Evolutionary conservation across 2,113 vertebrate species (phyloP).

Genomic region (Prinia subflava): DNA sequence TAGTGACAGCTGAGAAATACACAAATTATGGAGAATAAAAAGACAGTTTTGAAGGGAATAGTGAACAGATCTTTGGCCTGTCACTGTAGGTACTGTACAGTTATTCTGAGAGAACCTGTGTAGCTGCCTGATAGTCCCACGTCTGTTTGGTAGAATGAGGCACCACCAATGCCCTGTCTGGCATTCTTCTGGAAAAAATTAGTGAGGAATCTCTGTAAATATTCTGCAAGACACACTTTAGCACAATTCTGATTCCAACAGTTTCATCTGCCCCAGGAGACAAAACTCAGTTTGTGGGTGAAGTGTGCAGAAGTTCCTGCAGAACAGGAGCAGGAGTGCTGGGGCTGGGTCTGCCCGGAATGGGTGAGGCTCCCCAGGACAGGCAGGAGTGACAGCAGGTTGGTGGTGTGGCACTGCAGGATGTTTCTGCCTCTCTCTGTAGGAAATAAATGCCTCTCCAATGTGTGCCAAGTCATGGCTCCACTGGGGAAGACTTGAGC

Average conservation of each 20-base stretch:
- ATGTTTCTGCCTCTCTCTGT: background rate
- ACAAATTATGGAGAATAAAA: background rate
- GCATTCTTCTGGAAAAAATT: background rate
- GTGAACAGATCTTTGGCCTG: background rate
- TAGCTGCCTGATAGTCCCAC: background rate
- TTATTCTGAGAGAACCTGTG: background rate
- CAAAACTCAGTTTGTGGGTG: background rate
- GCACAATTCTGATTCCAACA: background rate
- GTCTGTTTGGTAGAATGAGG: background rate
- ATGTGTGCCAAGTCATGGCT: fast-evolving
- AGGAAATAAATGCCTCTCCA: background rate
- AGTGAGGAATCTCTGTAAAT: background rate
- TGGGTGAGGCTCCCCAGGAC: background rate
- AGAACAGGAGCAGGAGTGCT: background rate
- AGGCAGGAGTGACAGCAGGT: background rate
- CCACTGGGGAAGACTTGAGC: background rate
- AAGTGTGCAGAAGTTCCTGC: background rate
- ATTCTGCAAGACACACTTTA: background rate
- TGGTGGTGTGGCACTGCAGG: background rate
- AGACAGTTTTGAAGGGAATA: background rate
- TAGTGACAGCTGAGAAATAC: background rate
- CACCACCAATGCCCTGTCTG: background rate
- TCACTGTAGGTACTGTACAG: background rate
- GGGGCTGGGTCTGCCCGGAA: background rate
- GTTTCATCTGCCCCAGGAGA: background rate